These are phyloP conservation scores for Ceramica pisi DNA, from an alignment of 2,888 invertebrate genomes.

Conservation along the genomic window DNA sequence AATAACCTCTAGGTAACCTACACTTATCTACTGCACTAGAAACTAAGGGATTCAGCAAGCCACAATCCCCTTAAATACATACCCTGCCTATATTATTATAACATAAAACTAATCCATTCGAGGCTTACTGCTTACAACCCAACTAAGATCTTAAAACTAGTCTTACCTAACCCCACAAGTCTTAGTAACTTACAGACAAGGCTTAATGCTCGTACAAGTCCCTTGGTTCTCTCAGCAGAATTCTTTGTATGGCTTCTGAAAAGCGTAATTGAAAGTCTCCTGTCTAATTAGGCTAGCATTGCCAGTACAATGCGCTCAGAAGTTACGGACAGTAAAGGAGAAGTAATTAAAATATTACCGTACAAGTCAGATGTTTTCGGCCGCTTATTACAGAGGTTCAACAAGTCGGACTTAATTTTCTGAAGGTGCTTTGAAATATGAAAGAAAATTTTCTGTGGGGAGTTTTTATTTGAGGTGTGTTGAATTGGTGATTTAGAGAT, in stretches of 20 bases:
- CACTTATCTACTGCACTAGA: not conserved
- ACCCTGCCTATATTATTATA: not conserved
- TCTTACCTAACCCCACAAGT: conserved; percentile 5
- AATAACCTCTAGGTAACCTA: not conserved
- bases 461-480: conserved; percentile 30
- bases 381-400: conserved; percentile 75
- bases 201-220: conserved; percentile 12
- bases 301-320: conserved; percentile 73
- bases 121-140: conserved; percentile 3
- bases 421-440: conserved; percentile 18
- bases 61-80: conserved; percentile 1
- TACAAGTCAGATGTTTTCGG: conserved; percentile 78
- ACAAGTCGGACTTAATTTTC: conserved; percentile 76
- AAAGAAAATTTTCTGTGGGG: conserved; percentile 11
- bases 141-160: conserved; percentile 35
- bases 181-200: conserved; percentile 18
- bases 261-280: conserved; percentile 82
- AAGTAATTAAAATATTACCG: conserved; percentile 86
- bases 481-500: conserved; percentile 2
- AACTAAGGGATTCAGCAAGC: not conserved
- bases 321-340: conserved; percentile 80
- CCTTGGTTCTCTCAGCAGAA: conserved; percentile 37
- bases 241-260: conserved; percentile 64
- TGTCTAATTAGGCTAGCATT: conserved; percentile 77
- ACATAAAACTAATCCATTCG: conserved; percentile 21